A percentile compares a stretch with the other conserved stretches of the same genome.
phyloP scores from a whole-genome alignment of 2,797 vertebrate species.

The Heliangelus exortis region DNA sequence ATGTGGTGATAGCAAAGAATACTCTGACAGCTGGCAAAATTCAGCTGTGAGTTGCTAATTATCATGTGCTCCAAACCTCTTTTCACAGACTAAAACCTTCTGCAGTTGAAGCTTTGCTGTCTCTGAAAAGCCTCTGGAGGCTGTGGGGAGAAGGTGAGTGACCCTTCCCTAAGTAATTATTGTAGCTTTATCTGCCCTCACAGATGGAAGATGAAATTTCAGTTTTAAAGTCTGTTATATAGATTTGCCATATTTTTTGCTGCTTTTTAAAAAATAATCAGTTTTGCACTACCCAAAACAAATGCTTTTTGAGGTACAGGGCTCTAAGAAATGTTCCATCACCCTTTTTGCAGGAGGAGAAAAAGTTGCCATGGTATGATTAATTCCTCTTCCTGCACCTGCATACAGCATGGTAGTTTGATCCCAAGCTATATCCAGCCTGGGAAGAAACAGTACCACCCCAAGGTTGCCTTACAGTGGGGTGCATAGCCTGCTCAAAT shows the following conservation, averaged over 20 bases:
- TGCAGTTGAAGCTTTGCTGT: background rate
- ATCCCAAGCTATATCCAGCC: background rate
- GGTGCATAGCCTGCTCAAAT: background rate
- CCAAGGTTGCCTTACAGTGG: background rate
- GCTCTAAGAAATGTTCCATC: background rate
- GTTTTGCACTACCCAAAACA: background rate
- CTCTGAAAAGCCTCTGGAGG: slow-evolving; percentile 13
- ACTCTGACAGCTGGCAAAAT: slow-evolving; percentile 39
- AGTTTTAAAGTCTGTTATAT: background rate
- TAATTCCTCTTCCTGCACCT: background rate
- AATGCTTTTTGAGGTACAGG: background rate
- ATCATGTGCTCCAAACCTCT: background rate
- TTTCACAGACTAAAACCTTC: slow-evolving; percentile 10
- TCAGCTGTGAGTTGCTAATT: slow-evolving; percentile 32
- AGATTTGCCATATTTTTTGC: background rate
- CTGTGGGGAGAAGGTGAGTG: background rate
- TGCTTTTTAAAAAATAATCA: background rate
- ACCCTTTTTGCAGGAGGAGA: background rate
- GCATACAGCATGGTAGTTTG: background rate
- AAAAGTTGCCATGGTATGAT: background rate
- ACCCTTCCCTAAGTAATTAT: slow-evolving; percentile 24
- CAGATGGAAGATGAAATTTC: background rate
- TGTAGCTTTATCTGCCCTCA: background rate
- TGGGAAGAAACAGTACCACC: background rate
- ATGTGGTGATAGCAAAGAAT: slow-evolving; percentile 35